Evolutionary conservation across 2,888 invertebrate genomes (phyloP).

Genomic region (Frankliniella fusca): DNA sequence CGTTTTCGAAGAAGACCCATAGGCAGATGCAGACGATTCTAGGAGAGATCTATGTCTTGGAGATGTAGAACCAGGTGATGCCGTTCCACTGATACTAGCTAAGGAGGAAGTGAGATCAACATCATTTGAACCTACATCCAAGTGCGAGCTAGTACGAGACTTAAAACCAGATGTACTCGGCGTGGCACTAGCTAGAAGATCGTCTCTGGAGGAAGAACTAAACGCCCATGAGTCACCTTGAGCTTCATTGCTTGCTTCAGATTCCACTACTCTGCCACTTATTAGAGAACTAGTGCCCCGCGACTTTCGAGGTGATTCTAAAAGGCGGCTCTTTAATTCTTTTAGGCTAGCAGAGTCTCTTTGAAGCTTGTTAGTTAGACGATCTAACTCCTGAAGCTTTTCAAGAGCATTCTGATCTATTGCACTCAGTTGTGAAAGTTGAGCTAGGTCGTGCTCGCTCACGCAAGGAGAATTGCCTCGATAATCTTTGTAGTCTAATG

Average conservation of each 20-base stretch:
- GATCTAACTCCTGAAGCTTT: slow-evolving; percentile 73
- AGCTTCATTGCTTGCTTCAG: slow-evolving; percentile 28
- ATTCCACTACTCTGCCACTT: slow-evolving; percentile 11
- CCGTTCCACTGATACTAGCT: not conserved
- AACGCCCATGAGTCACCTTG: not conserved
- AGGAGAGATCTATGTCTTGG: not conserved
- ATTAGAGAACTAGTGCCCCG: not conserved
- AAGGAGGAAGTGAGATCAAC: not conserved
- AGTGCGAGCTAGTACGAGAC: not conserved
- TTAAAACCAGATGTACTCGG: not conserved
- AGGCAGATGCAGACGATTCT: not conserved
- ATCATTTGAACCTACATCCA: not conserved
- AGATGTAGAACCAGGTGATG: not conserved
- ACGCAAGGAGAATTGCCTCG: slow-evolving; percentile 69
- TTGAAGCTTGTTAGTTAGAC: slow-evolving; percentile 68
- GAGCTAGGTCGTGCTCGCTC: slow-evolving; percentile 72
- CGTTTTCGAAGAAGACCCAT: not conserved
- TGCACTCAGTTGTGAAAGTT: slow-evolving; percentile 68
- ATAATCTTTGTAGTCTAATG: slow-evolving; percentile 74
- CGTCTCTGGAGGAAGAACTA: not conserved
- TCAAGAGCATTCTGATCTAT: slow-evolving; percentile 74
- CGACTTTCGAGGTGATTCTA: slow-evolving; percentile 57
- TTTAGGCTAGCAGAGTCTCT: slow-evolving; percentile 74
- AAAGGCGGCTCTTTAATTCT: slow-evolving; percentile 65
- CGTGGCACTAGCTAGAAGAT: not conserved